Percentiles rank a stretch among this genome's conserved stretches.
Conservation (phyloP, 2,113 vertebrate genomes). For the Ameiurus melas region DNA sequence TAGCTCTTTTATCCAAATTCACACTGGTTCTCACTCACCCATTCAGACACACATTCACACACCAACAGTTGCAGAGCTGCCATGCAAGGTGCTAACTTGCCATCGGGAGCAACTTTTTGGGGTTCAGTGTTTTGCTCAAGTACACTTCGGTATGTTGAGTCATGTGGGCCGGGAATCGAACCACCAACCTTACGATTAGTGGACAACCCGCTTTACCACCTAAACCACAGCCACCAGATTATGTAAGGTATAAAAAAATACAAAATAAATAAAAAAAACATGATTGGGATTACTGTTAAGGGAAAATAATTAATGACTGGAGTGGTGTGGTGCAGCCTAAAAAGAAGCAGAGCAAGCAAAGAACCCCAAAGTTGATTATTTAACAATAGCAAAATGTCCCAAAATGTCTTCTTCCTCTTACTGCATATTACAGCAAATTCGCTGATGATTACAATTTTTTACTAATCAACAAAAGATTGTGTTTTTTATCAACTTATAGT, state of each 20-base stretch:
- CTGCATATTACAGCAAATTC: background rate
- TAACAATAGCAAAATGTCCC: background rate
- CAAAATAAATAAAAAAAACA: background rate
- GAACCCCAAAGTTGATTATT: background rate
- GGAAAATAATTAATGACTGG: background rate
- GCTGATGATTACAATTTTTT: background rate
- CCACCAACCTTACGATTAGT: too few relatives aligned
- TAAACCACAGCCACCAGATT: background rate
- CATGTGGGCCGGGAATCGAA: too few relatives aligned
- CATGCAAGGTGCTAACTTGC: too few relatives aligned
- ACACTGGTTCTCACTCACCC: too few relatives aligned
- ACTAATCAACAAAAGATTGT: background rate
- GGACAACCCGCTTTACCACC: too few relatives aligned
- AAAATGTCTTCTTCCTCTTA: background rate
- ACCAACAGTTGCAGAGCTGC: too few relatives aligned
- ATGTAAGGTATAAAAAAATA: background rate
- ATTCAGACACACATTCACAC: too few relatives aligned
- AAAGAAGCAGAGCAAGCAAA: background rate
- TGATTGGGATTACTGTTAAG: background rate
- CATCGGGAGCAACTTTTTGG: too few relatives aligned
- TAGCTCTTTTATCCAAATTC: too few relatives aligned
- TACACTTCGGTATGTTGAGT: too few relatives aligned
- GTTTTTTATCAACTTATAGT: background rate
- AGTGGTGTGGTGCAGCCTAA: background rate
- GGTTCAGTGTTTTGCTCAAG: too few relatives aligned